A percentile compares a stretch with the other conserved stretches of the same genome.
Evolutionary conservation across 1,140 invertebrate genomes (phyloP).

Genomic region (Drosophila truncata): DNA sequence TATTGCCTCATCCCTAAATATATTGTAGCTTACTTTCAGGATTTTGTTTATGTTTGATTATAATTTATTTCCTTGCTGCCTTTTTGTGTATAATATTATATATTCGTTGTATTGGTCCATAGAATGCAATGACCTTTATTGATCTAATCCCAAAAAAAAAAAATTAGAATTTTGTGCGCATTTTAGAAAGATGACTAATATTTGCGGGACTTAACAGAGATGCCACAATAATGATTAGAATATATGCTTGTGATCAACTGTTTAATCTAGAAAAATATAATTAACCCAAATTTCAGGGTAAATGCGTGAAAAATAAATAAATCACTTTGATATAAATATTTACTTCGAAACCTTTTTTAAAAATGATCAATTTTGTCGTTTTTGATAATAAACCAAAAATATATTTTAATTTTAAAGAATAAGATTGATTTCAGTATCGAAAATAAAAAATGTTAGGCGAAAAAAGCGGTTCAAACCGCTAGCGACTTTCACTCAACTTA

Average conservation of each 20-base stretch:
- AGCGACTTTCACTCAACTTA: slow-evolving; percentile 1
- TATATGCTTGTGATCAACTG: background rate
- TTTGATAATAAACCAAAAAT: too few relatives aligned
- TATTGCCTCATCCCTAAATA: background rate
- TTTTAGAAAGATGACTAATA: background rate
- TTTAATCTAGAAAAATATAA: background rate
- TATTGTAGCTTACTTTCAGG: background rate
- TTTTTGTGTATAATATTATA: background rate
- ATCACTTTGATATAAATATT: too few relatives aligned
- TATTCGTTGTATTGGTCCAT: background rate
- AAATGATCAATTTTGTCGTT: too few relatives aligned
- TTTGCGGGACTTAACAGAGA: background rate
- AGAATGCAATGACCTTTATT: too few relatives aligned
- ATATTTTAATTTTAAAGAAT: background rate
- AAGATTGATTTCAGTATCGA: too few relatives aligned
- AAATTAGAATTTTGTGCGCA: background rate
- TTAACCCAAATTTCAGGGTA: background rate
- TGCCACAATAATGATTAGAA: background rate
- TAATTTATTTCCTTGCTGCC: background rate
- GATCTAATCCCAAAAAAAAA: background rate
- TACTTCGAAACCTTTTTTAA: too few relatives aligned
- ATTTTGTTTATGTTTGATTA: background rate
- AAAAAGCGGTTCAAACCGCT: background rate
- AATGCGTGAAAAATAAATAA: too few relatives aligned
- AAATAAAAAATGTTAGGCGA: background rate